These are phyloP conservation scores for Propithecus perrieri DNA, from an alignment of 2,797 vertebrate species.

Conservation along the genomic window DNA sequence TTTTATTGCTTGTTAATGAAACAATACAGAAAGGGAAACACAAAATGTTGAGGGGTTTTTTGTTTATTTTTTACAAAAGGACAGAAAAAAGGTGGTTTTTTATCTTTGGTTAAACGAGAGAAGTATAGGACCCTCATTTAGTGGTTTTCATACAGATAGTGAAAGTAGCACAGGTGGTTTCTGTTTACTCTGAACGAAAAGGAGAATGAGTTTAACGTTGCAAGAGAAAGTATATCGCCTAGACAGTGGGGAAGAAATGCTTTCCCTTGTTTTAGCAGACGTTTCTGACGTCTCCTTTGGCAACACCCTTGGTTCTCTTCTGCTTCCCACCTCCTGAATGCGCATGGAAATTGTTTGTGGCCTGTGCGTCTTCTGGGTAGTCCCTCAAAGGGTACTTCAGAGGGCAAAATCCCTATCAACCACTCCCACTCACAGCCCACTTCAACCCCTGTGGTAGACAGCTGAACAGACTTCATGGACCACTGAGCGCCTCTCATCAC, in stretches of 20 bases:
- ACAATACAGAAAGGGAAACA: background rate
- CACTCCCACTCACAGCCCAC: background rate
- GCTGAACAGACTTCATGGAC: background rate
- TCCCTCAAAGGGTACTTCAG: background rate
- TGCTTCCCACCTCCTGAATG: background rate
- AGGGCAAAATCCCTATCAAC: background rate
- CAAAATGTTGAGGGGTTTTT: background rate
- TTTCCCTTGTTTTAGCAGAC: background rate
- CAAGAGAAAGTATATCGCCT: background rate
- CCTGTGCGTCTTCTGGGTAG: background rate
- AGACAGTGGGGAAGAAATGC: background rate
- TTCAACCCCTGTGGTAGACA: background rate
- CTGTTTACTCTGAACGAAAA: background rate
- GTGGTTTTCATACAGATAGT: background rate
- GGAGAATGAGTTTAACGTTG: background rate
- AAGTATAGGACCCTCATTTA: background rate
- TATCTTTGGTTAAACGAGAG: constrained; percentile 3
- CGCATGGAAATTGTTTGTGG: background rate
- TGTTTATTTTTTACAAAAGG: background rate
- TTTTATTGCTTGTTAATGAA: background rate
- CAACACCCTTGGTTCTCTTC: background rate
- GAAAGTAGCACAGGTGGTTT: background rate
- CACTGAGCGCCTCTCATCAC: background rate
- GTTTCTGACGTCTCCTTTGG: background rate
- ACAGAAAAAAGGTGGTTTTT: background rate